Evolutionary conservation across 1,140 invertebrate species (phyloP).

Genomic region (Brachionus paranguensis): DNA sequence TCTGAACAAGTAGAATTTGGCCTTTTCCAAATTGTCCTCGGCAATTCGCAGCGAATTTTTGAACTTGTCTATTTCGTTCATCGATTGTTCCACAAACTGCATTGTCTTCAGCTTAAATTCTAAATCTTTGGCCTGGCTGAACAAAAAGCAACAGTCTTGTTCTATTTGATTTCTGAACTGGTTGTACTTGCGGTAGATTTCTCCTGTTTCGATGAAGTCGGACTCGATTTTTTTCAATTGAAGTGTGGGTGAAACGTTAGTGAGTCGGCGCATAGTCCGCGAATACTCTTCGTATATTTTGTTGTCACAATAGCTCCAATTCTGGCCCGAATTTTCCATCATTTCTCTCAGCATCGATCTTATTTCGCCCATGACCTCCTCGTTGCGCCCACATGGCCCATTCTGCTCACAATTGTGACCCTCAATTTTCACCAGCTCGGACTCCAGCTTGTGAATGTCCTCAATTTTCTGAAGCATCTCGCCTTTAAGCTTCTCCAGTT

Average conservation of each 20-base stretch:
- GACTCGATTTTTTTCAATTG: slow-evolving; percentile 20
- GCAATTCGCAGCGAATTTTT: neutral
- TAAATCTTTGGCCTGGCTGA: neutral
- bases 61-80: slow-evolving; percentile 38
- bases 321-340: neutral
- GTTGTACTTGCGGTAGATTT: slow-evolving; percentile 7
- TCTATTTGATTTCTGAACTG: slow-evolving; percentile 17
- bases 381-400: neutral
- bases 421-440: slow-evolving; percentile 17
- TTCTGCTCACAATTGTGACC: neutral
- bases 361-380: neutral
- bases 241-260: neutral
- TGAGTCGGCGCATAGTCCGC: neutral
- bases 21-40: slow-evolving; percentile 22
- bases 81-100: neutral
- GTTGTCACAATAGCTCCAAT: neutral
- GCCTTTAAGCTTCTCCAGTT: neutral
- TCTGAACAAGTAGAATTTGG: slow-evolving; percentile 16
- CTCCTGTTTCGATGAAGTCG: slow-evolving; percentile 7
- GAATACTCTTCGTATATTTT: slow-evolving; percentile 23
- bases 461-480: slow-evolving; percentile 40
- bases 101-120: neutral
- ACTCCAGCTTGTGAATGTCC: slow-evolving; percentile 27
- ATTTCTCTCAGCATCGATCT: slow-evolving; percentile 23
- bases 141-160: slow-evolving; percentile 4